These are phyloP conservation scores for Phalacrocorax aristotelis DNA, from an alignment of 2,113 vertebrate genomes.

Conservation along the genomic window DNA sequence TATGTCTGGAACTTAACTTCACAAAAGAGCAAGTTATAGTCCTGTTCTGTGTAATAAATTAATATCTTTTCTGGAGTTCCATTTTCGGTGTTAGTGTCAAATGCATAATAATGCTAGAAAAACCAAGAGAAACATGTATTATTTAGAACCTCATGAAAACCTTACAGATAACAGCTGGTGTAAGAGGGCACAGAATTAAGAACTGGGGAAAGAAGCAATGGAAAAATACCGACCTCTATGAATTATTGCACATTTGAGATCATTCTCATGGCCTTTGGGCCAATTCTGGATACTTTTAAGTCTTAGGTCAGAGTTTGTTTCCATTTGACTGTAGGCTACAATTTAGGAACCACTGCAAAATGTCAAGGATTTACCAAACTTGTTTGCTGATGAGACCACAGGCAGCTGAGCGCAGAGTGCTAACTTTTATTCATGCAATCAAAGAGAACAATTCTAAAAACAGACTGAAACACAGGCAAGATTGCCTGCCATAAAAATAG, in stretches of 20 bases:
- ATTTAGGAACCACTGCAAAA: slow-evolving; percentile 56
- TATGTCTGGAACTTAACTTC: slow-evolving; percentile 45
- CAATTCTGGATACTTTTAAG: slow-evolving; percentile 60
- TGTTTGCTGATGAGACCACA: slow-evolving; percentile 50
- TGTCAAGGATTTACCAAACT: slow-evolving; percentile 53
- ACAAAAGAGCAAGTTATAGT: slow-evolving; percentile 63
- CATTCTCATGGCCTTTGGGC: slow-evolving; percentile 47
- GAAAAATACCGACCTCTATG: slow-evolving; percentile 56
- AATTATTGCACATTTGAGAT: slow-evolving; percentile 59
- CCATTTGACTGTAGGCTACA: slow-evolving; percentile 42
- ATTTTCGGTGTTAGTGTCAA: slow-evolving; percentile 45
- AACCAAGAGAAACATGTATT: slow-evolving; percentile 16
- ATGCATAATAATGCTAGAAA: slow-evolving; percentile 19
- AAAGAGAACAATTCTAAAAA: slow-evolving; percentile 43
- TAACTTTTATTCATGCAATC: slow-evolving; percentile 53
- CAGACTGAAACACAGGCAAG: slow-evolving; percentile 4
- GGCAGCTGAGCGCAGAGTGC: slow-evolving; percentile 45
- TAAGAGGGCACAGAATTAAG: slow-evolving; percentile 28
- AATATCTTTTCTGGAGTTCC: slow-evolving; percentile 37
- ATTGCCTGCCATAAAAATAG: background rate
- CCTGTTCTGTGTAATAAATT: slow-evolving; percentile 45
- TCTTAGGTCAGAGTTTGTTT: slow-evolving; percentile 56
- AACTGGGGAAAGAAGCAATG: slow-evolving; percentile 43
- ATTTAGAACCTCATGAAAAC: slow-evolving; percentile 9
- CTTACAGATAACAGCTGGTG: slow-evolving; percentile 16